Conservation (phyloP, 2,888 invertebrate genomes). For the Meta bourneti region DNA sequence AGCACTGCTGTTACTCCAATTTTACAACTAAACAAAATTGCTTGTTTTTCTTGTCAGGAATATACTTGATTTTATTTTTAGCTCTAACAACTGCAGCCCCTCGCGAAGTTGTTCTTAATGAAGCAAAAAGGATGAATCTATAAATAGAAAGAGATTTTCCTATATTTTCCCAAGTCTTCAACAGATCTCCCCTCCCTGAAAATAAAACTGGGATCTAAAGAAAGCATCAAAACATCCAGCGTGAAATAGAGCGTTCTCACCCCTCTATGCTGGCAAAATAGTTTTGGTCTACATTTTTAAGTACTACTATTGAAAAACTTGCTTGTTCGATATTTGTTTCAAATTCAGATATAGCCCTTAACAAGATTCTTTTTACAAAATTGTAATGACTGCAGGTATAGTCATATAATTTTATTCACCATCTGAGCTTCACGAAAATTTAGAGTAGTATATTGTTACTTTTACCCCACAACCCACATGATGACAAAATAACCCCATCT, state of each 20-base stretch:
- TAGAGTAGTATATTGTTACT: too few species aligned
- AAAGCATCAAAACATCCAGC: background rate
- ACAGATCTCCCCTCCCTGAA: background rate
- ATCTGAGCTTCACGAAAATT: too few species aligned
- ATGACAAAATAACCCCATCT: too few species aligned
- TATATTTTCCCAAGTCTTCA: conserved; percentile 15
- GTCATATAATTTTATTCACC: too few species aligned
- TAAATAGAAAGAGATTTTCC: conserved; percentile 38
- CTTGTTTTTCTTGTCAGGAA: conserved; percentile 69
- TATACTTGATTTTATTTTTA: conserved; percentile 60
- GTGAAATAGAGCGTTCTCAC: background rate
- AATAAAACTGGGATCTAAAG: background rate
- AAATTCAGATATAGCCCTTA: too few species aligned
- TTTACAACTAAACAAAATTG: conserved; percentile 57
- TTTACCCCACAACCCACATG: too few species aligned
- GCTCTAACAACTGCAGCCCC: conserved; percentile 33
- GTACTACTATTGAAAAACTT: background rate
- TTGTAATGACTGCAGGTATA: too few species aligned
- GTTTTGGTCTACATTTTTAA: background rate
- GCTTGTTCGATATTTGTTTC: too few species aligned
- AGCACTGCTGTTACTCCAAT: conserved; percentile 34
- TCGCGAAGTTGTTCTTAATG: conserved; percentile 21
- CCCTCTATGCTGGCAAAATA: background rate
- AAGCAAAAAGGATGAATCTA: conserved; percentile 32
- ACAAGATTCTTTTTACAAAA: too few species aligned